Conservation (phyloP, 2,797 vertebrate species). For the Dermochelys coriacea region DNA sequence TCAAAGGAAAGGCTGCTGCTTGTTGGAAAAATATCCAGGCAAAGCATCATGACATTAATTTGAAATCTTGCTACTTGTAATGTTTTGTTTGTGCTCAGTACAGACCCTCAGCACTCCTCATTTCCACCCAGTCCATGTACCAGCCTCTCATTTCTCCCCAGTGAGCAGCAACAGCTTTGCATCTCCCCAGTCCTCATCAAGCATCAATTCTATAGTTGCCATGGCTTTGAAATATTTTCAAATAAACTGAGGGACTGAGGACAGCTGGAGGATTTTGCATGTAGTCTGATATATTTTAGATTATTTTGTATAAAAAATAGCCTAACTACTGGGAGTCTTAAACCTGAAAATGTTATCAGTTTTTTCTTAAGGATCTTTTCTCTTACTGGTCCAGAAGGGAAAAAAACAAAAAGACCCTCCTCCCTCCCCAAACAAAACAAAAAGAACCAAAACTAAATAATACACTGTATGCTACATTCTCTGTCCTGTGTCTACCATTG, state of each 20-base stretch:
- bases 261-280: conserved; percentile 24
- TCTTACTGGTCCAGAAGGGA: neutral
- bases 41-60: conserved; percentile 37
- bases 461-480: neutral
- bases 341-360: neutral
- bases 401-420: neutral
- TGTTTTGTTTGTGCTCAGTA: conserved; percentile 44
- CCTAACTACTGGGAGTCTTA: conserved; percentile 18
- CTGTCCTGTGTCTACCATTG: neutral
- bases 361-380: conserved; percentile 12
- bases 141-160: neutral
- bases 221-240: neutral
- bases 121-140: neutral
- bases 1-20: conserved; percentile 16
- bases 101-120: conserved; percentile 9
- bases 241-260: neutral
- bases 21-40: conserved; percentile 11
- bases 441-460: neutral
- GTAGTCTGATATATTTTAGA: conserved; percentile 23
- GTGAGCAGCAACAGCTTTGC: neutral
- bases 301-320: neutral
- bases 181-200: neutral
- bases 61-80: conserved; percentile 21
- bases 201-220: neutral
- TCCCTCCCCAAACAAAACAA: neutral